Conservation (phyloP, 2,888 invertebrate species). For the Nezara viridula region DNA sequence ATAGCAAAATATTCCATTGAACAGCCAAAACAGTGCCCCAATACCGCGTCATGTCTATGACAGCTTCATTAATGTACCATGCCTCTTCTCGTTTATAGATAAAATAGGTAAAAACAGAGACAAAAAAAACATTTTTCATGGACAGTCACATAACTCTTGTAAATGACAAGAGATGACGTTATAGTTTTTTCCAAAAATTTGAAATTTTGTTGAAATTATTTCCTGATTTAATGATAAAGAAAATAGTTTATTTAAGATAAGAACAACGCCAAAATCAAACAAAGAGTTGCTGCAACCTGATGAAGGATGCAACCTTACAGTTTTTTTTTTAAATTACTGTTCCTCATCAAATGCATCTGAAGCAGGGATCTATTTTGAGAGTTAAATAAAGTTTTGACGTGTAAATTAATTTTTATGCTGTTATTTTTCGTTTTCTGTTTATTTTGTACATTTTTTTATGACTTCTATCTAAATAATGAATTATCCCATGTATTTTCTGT, state of each 20-base stretch:
- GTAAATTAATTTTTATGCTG: no score
- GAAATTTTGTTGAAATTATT: neutral
- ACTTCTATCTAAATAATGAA: no score
- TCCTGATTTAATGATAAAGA: neutral
- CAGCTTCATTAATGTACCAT: neutral
- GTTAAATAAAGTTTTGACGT: no score
- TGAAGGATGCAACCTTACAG: no score
- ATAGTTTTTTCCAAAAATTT: neutral
- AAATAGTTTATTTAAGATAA: neutral
- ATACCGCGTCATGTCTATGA: neutral
- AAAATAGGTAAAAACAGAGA: neutral
- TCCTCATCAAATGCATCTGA: no score
- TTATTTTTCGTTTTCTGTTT: no score
- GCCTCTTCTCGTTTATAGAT: neutral
- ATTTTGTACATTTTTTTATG: no score
- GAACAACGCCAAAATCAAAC: neutral
- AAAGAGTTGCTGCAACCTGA: no score
- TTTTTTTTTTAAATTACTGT: no score
- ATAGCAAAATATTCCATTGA: slow-evolving; percentile 28
- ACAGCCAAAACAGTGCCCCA: neutral
- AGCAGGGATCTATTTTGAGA: no score
- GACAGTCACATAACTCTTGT: neutral
- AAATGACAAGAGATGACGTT: neutral
- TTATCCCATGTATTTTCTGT: no score
- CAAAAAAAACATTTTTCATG: no score